phyloP scores from a whole-genome alignment of 1,140 invertebrate species.

The Diabrotica undecimpunctata region DNA sequence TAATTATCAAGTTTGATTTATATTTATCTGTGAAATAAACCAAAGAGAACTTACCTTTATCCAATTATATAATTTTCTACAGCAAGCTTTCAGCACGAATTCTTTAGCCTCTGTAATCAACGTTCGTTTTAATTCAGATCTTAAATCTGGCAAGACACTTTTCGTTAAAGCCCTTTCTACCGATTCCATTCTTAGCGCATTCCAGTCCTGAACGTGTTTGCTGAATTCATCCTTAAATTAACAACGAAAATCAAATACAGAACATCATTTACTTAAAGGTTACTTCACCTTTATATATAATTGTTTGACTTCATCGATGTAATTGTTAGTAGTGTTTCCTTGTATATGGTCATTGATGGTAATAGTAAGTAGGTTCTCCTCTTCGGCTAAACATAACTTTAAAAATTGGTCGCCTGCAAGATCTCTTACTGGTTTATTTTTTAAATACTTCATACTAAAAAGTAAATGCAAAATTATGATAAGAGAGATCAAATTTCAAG shows the following conservation, averaged over 20 bases:
- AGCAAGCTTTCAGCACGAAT: constrained; percentile 78
- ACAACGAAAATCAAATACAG: not conserved
- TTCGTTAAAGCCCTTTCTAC: constrained; percentile 84
- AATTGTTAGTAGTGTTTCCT: constrained; percentile 71
- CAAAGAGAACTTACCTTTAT: constrained; percentile 58
- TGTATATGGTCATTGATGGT: constrained; percentile 72
- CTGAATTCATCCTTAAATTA: constrained; percentile 85
- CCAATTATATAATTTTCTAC: constrained; percentile 85
- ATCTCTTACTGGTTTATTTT: constrained; percentile 91
- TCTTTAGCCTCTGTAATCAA: constrained; percentile 87
- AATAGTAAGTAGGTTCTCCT: constrained; percentile 79
- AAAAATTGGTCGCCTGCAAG: constrained; percentile 88
- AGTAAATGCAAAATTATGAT: constrained; percentile 35
- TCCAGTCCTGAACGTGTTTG: constrained; percentile 95
- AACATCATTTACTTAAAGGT: not conserved
- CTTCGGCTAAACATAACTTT: constrained; percentile 76
- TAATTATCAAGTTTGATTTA: too few relatives aligned
- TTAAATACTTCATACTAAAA: constrained; percentile 83
- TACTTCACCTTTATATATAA: constrained; percentile 60
- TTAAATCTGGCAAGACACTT: constrained; percentile 85
- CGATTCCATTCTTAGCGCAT: constrained; percentile 79
- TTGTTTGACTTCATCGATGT: constrained; percentile 88
- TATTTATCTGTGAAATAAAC: too few relatives aligned
- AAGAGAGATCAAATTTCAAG: not conserved
- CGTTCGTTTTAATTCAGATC: constrained; percentile 79